Conservation (phyloP, 2,797 vertebrate species). For the Spondyliosoma cantharus region DNA sequence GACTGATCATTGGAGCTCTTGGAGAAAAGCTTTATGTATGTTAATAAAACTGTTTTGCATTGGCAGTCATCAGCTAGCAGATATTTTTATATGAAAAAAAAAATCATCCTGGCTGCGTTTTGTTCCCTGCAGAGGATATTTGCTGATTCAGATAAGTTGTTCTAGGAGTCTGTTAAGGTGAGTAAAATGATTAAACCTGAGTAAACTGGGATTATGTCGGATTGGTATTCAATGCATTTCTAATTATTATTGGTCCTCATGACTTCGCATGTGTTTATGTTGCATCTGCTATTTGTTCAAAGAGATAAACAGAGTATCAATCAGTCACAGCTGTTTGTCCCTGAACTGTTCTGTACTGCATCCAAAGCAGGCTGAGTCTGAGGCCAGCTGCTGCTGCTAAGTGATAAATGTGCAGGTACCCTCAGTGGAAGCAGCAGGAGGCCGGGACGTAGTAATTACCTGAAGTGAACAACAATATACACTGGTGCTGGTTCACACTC, state of each 20-base stretch:
- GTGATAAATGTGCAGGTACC: conserved; percentile 65
- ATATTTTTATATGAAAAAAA: neutral
- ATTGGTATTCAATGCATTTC: neutral
- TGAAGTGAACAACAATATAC: conserved; percentile 75
- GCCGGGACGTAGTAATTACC: conserved; percentile 67
- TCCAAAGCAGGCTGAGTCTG: conserved; percentile 18
- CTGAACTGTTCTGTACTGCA: conserved; percentile 7
- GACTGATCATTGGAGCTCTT: no score
- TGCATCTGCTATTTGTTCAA: neutral
- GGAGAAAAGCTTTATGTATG: neutral
- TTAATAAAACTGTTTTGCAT: neutral
- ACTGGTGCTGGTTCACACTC: conserved; percentile 68
- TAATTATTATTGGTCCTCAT: conserved; percentile 16
- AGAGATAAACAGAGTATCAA: conserved; percentile 17
- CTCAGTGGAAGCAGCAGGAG: conserved; percentile 59
- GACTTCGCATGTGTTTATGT: conserved; percentile 20
- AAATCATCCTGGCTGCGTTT: neutral
- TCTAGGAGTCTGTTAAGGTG: neutral
- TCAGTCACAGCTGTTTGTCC: conserved; percentile 30
- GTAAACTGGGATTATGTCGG: conserved; percentile 1
- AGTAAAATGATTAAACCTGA: neutral
- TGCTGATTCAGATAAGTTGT: neutral
- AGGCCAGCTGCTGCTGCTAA: conserved; percentile 60
- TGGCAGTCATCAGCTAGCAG: neutral
- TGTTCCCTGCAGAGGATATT: neutral